Evolutionary conservation across 1,140 invertebrate species (phyloP).

Genomic region (Potamilus streckersoni): DNA sequence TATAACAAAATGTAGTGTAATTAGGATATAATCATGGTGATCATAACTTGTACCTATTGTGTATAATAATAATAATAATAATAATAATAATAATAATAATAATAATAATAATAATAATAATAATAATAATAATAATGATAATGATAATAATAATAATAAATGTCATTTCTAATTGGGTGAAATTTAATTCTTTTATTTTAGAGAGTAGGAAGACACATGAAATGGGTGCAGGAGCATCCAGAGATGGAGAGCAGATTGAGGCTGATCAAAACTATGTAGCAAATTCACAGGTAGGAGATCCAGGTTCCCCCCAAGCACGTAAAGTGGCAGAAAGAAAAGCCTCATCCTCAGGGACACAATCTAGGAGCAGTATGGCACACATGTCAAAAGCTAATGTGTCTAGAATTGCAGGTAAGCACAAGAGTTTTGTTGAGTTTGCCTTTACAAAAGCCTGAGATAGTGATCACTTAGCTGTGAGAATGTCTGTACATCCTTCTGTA

Average conservation of each 20-base stretch:
- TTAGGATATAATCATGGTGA: no score
- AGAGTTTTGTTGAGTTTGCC: not conserved
- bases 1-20: no score
- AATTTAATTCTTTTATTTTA: not conserved
- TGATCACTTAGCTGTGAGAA: not conserved
- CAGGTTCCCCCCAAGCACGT: constrained; percentile 3
- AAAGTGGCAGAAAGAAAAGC: not conserved
- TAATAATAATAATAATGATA: no score
- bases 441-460: not conserved
- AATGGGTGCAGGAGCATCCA: constrained; percentile 41
- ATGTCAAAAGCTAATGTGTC: constrained; percentile 23
- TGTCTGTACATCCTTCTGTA: not conserved
- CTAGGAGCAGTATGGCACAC: constrained; percentile 23
- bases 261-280: constrained; percentile 33
- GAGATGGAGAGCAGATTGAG: constrained; percentile 37
- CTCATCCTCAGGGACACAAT: constrained; percentile 16
- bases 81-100: no score
- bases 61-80: no score
- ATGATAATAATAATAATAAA: no score
- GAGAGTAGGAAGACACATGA: not conserved
- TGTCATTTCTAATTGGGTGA: no score
- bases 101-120: no score
- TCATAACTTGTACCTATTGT: no score
- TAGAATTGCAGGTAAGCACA: constrained; percentile 37
- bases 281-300: constrained; percentile 16